These are phyloP conservation scores for Dynastes tityus DNA, from an alignment of 2,888 invertebrate species.

Conservation along the genomic window DNA sequence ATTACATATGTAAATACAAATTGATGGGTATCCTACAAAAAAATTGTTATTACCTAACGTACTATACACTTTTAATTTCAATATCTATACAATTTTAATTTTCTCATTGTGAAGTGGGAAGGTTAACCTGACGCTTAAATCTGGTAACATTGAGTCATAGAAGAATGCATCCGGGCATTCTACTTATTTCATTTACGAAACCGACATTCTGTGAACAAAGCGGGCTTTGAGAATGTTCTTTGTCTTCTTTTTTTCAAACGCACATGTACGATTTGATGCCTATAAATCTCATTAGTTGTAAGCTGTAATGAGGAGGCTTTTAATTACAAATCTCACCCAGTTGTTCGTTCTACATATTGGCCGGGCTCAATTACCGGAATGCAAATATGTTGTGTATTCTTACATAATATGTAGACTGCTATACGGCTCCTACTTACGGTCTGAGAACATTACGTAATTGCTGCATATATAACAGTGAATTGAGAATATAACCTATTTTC, in stretches of 20 bases:
- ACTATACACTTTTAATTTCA: too few species aligned
- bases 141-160: background rate
- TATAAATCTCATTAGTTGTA: conserved; percentile 18
- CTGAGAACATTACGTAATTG: conserved; percentile 24
- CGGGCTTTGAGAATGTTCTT: conserved; percentile 3
- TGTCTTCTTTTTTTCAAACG: background rate
- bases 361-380: conserved; percentile 1
- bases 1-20: too few species aligned
- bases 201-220: conserved; percentile 8
- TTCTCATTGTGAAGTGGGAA: too few species aligned
- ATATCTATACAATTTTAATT: too few species aligned
- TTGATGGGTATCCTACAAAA: too few species aligned
- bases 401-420: conserved; percentile 11
- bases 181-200: conserved; percentile 1
- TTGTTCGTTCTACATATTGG: conserved; percentile 22
- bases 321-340: conserved; percentile 22
- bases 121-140: background rate
- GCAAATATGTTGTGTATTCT: conserved; percentile 1
- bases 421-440: background rate
- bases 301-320: background rate
- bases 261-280: background rate
- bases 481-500: conserved; percentile 37
- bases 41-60: too few species aligned
- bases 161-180: conserved; percentile 4
- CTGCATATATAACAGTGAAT: conserved; percentile 16